phyloP scores from a whole-genome alignment of 2,888 invertebrate genomes.

The Athalia circularis region DNA sequence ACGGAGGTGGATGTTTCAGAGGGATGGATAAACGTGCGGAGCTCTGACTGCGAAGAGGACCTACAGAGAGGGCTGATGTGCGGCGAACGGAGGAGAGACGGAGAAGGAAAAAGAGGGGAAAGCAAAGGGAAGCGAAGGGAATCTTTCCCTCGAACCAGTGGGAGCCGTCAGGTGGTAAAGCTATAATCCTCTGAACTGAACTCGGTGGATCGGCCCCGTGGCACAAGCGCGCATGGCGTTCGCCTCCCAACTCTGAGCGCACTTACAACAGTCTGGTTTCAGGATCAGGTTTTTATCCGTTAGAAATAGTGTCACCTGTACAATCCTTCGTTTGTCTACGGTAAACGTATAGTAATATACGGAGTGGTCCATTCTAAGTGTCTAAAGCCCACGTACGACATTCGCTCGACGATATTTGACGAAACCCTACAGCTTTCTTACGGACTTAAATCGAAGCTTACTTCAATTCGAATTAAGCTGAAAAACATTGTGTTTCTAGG shows the following conservation, averaged over 20 bases:
- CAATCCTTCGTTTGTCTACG: background rate
- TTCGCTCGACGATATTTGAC: too few relatives aligned
- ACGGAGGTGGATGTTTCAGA: slow-evolving; percentile 14
- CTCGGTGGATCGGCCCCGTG: slow-evolving; percentile 37
- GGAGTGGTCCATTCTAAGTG: too few relatives aligned
- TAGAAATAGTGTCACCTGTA: slow-evolving; percentile 10
- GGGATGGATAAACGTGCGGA: slow-evolving; percentile 28
- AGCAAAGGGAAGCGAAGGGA: background rate
- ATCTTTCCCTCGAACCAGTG: slow-evolving; percentile 55
- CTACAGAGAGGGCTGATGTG: too few relatives aligned
- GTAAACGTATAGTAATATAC: slow-evolving; percentile 15
- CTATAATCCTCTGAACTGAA: slow-evolving; percentile 66
- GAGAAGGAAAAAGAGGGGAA: background rate
- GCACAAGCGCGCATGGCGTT: slow-evolving; percentile 1
- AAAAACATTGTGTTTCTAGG: too few relatives aligned
- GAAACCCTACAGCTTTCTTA: too few relatives aligned
- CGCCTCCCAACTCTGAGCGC: background rate
- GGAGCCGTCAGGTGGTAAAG: slow-evolving; percentile 67
- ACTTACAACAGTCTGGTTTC: slow-evolving; percentile 57
- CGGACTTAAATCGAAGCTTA: too few relatives aligned
- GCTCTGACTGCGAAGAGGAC: slow-evolving; percentile 32
- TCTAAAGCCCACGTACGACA: too few relatives aligned
- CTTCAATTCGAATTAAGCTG: too few relatives aligned
- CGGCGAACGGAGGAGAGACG: background rate
- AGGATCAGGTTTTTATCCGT: slow-evolving; percentile 58